These are phyloP conservation scores for Psittacara wagleri DNA, from an alignment of 2,113 vertebrate genomes.

Conservation along the genomic window DNA sequence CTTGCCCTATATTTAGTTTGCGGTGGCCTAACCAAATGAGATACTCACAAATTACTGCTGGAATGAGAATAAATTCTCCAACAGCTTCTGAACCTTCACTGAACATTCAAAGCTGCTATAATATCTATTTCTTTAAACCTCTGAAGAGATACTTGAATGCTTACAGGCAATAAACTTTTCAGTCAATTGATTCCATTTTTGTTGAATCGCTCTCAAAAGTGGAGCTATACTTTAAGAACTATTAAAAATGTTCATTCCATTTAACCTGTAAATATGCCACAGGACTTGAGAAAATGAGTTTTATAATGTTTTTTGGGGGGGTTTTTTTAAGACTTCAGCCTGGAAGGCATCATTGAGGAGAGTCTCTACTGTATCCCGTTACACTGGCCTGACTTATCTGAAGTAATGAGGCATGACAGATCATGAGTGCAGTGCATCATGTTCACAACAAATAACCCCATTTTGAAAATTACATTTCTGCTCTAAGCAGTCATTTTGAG, in stretches of 20 bases:
- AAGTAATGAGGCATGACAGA: slow-evolving; percentile 41
- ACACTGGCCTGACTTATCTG: neutral
- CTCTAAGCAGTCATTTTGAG: slow-evolving; percentile 9
- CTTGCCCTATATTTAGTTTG: neutral
- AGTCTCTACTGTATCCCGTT: neutral
- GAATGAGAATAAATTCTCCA: neutral
- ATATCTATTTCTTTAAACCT: neutral
- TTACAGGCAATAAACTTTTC: neutral
- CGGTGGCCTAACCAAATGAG: neutral
- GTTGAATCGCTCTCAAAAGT: neutral
- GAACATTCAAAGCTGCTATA: neutral
- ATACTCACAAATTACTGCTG: neutral
- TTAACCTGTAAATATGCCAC: slow-evolving; percentile 30
- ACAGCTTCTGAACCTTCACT: neutral
- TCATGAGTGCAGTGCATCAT: slow-evolving; percentile 7
- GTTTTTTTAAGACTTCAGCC: neutral
- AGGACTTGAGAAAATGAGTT: slow-evolving; percentile 21
- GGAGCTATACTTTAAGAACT: slow-evolving; percentile 16
- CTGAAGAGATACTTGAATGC: neutral
- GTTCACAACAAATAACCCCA: neutral
- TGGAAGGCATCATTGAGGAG: neutral
- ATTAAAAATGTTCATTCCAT: neutral
- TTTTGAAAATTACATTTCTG: slow-evolving; percentile 31
- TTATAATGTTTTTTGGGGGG: neutral
- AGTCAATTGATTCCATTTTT: slow-evolving; percentile 14